Evolutionary conservation across 2,113 vertebrate species (phyloP).

Genomic region (Colistium nudipinnis): DNA sequence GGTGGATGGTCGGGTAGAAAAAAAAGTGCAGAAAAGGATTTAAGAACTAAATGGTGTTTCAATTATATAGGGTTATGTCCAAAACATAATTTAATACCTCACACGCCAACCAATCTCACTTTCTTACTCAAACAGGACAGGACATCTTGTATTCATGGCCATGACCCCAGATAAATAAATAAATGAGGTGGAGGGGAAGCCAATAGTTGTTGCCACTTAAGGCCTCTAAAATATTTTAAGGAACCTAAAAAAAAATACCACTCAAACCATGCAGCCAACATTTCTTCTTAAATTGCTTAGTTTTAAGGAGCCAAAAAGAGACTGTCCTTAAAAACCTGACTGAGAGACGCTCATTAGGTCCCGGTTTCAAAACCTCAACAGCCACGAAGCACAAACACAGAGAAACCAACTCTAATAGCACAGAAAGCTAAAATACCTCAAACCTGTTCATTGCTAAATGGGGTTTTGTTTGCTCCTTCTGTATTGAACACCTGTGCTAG

Average conservation of each 20-base stretch:
- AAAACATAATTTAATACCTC: not conserved
- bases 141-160: no score
- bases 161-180: not conserved
- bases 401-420: not conserved
- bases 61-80: not conserved
- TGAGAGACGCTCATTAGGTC: not conserved
- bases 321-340: not conserved
- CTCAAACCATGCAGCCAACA: not conserved
- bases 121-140: no score
- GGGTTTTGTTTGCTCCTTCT: not conserved
- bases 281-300: not conserved
- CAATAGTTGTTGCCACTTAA: not conserved
- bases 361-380: no score
- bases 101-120: not conserved
- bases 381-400: no score
- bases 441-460: not conserved
- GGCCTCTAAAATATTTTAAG: not conserved
- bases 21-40: not conserved
- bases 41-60: not conserved
- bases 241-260: no score
- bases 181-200: no score
- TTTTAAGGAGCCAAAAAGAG: not conserved
- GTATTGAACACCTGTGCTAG: conserved; percentile 33
- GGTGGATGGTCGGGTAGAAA: conserved; percentile 2
- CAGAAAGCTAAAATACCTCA: not conserved